Conservation (phyloP, 1,140 invertebrate genomes). For the Microplitis demolitor region DNA sequence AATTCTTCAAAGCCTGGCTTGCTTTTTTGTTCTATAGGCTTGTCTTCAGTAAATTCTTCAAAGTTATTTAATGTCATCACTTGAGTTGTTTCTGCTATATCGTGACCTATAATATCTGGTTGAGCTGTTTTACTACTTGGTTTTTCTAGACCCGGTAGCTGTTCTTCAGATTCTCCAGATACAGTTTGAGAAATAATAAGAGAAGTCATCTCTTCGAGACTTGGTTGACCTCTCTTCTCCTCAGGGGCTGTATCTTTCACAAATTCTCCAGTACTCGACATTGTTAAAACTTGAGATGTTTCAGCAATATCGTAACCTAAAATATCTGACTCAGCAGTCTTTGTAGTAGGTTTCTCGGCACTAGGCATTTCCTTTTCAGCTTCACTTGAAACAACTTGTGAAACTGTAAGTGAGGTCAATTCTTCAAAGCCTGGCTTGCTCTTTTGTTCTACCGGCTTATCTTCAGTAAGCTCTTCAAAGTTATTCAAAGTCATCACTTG, state of each 20-base stretch:
- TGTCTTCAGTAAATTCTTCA: constrained; percentile 28
- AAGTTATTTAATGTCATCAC: constrained; percentile 34
- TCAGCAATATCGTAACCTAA: constrained; percentile 30
- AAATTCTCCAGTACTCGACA: constrained; percentile 28
- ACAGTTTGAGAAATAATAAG: constrained; percentile 34
- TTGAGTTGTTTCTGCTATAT: constrained; percentile 43
- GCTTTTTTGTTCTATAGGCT: constrained; percentile 29
- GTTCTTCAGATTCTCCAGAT: constrained; percentile 38
- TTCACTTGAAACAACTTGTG: constrained; percentile 35
- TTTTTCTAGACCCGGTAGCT: constrained; percentile 29
- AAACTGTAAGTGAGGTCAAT: constrained; percentile 32
- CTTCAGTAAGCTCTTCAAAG: constrained; percentile 34
- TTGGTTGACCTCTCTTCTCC: constrained; percentile 34
- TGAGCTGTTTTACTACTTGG: constrained; percentile 30
- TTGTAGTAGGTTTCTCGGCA: constrained; percentile 28
- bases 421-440: constrained; percentile 39
- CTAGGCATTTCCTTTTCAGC: constrained; percentile 17
- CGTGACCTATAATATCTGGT: constrained; percentile 34
- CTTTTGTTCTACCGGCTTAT: constrained; percentile 37
- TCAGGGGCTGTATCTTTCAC: constrained; percentile 29
- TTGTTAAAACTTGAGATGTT: constrained; percentile 34
- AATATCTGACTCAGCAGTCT: constrained; percentile 36
- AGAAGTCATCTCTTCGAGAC: constrained; percentile 35
- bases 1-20: constrained; percentile 41
- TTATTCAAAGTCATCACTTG: constrained; percentile 44